Conservation (phyloP, 2,797 vertebrate genomes). For the Ptychobarbus kaznakovi region DNA sequence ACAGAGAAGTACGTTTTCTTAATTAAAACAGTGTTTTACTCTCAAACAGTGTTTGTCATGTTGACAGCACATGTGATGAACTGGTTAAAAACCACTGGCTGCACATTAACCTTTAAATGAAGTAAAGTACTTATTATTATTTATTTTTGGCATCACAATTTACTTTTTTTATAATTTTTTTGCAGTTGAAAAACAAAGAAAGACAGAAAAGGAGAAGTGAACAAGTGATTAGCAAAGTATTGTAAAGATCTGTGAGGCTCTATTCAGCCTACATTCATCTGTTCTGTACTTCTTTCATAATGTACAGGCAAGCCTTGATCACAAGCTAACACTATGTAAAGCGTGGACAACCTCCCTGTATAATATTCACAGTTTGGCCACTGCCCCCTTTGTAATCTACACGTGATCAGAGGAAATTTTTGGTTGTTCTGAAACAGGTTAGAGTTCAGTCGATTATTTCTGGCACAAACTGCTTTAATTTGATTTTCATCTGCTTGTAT, state of each 20-base stretch:
- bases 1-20: background rate
- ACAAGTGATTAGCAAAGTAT: no score
- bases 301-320: slow-evolving; percentile 39
- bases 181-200: no score
- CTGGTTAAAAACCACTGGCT: no score
- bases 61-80: no score
- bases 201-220: no score
- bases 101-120: no score
- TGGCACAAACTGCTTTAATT: slow-evolving; percentile 26
- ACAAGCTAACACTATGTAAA: slow-evolving; percentile 40
- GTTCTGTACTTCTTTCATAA: slow-evolving; percentile 3
- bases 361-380: slow-evolving; percentile 43
- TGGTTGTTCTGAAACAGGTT: background rate
- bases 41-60: no score
- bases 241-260: background rate
- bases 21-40: no score
- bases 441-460: background rate
- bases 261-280: background rate
- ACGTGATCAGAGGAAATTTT: slow-evolving; percentile 45
- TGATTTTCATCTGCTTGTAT: slow-evolving; percentile 7
- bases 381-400: background rate
- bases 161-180: no score
- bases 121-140: no score
- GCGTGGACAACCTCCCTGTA: background rate
- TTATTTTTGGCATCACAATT: no score